Evolutionary conservation across 1,140 invertebrate species (phyloP), one percentile per base, ranked within the genome.

Genomic region (Euglossa dilemma): DNA sequence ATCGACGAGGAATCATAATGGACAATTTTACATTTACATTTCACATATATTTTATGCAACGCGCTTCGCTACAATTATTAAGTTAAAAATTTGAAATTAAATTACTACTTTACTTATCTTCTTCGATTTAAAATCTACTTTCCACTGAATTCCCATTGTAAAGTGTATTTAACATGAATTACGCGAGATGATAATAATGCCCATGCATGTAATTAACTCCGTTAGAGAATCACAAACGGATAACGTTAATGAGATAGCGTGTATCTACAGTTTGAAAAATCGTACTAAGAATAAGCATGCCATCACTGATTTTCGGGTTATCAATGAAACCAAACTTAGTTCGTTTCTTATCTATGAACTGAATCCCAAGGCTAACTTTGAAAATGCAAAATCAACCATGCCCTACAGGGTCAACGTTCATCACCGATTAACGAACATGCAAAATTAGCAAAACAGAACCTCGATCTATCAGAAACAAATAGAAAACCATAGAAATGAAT

Each of bases 261-360:
- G 23, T 2, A 67, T 67, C n/a, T 70, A 8, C 6, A 47, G 64
- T 7, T 6, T 14, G 18, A 16, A 52, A 64, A 43, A 63, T 61
- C 25, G 73, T 25, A 25, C 36, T 80, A 74, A 36, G 56, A 66
- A 73, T 50, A 47, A 25, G n/a, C 36, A 59, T 59, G 1, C 5
- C 20, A 6, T 47, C 43, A 79, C 5, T 79, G 20, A 14, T 28
- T 84, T 63, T 84, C 80, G 71, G 43, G 72, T 86, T 86, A 86
- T 85, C 84, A 28, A 54, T 25, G 45, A 20, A 72, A 8, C 54
- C 66, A 59, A 76, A 43, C 56, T 45, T 14, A 50, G 45, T 86
- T 86, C 59, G 72, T 72, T 25, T 20, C 28, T 25, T 85, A 85
- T 86, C 67, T 66, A 23, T 54, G 54, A 16, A 9, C 36, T 71